Conservation (phyloP, 2,888 invertebrate species). For the Campaea margaritaria region DNA sequence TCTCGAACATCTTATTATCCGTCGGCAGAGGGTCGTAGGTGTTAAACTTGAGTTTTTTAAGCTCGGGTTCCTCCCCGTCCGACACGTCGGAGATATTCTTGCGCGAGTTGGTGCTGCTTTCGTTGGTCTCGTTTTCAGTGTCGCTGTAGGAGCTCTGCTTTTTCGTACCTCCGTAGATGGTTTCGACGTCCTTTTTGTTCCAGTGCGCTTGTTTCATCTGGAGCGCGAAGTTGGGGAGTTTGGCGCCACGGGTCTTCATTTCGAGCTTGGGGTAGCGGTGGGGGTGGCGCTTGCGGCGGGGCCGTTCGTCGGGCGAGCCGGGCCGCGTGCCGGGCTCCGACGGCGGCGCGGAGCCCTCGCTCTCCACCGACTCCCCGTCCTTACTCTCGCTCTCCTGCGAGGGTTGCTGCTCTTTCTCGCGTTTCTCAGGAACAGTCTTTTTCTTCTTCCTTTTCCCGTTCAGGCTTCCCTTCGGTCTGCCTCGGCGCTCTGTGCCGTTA, state of each 20-base stretch:
- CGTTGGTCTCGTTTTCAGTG: conserved; percentile 73
- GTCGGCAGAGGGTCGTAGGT: conserved; percentile 75
- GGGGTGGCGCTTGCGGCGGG: conserved; percentile 50
- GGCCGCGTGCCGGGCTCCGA: conserved; percentile 77
- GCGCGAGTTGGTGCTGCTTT: conserved; percentile 70
- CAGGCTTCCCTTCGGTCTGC: conserved; percentile 73
- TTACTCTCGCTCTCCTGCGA: conserved; percentile 80
- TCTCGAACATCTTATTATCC: conserved; percentile 77
- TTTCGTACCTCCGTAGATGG: conserved; percentile 75
- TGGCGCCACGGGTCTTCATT: conserved; percentile 86
- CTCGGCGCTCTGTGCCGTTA: conserved; percentile 73
- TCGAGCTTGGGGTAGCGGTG: conserved; percentile 71
- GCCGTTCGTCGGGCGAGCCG: conserved; percentile 69
- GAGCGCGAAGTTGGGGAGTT: conserved; percentile 86
- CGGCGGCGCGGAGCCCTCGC: conserved; percentile 74
- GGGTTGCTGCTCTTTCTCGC: conserved; percentile 72
- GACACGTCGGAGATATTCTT: conserved; percentile 81
- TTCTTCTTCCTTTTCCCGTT: conserved; percentile 71
- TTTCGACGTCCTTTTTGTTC: conserved; percentile 78
- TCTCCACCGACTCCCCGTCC: conserved; percentile 76
- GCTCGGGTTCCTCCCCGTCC: conserved; percentile 78
- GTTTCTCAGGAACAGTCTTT: conserved; percentile 69
- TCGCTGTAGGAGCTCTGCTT: conserved; percentile 72
- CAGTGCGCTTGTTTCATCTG: conserved; percentile 82
- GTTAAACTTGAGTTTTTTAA: conserved; percentile 79